Conservation (phyloP, 2,888 invertebrate species). For the Drosophila rellima region DNA sequence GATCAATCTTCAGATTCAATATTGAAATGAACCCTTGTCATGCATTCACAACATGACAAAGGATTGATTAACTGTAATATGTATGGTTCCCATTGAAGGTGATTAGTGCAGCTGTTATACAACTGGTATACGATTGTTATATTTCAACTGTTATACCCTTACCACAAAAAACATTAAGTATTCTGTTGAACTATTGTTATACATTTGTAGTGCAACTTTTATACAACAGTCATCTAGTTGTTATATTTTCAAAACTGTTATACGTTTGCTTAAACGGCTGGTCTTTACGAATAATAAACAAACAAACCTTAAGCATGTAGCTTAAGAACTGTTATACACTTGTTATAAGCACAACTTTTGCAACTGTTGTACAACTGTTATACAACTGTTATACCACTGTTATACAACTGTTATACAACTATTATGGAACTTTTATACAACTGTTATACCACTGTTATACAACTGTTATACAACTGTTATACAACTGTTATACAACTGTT, state of each 20-base stretch:
- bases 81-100: neutral
- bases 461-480: slow-evolving; percentile 10
- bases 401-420: slow-evolving; percentile 13
- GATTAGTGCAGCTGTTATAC: slow-evolving; percentile 24
- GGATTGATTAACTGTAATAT: slow-evolving; percentile 6
- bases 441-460: slow-evolving; percentile 5
- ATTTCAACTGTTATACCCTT: neutral
- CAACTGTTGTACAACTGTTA: slow-evolving; percentile 15
- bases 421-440: slow-evolving; percentile 11
- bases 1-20: slow-evolving; percentile 9
- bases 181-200: slow-evolving; percentile 17
- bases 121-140: slow-evolving; percentile 8
- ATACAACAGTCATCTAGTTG: neutral
- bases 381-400: slow-evolving; percentile 10
- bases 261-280: too few relatives aligned
- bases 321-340: slow-evolving; percentile 1
- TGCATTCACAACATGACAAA: slow-evolving; percentile 6
- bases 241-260: slow-evolving; percentile 6
- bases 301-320: too few relatives aligned
- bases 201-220: slow-evolving; percentile 10
- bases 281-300: too few relatives aligned
- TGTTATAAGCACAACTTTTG: too few relatives aligned
- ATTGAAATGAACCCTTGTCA: slow-evolving; percentile 11
- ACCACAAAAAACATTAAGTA: neutral
- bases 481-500: neutral